Conservation (phyloP, 2,888 invertebrate genomes). For the Schizotus pectinicornis region DNA sequence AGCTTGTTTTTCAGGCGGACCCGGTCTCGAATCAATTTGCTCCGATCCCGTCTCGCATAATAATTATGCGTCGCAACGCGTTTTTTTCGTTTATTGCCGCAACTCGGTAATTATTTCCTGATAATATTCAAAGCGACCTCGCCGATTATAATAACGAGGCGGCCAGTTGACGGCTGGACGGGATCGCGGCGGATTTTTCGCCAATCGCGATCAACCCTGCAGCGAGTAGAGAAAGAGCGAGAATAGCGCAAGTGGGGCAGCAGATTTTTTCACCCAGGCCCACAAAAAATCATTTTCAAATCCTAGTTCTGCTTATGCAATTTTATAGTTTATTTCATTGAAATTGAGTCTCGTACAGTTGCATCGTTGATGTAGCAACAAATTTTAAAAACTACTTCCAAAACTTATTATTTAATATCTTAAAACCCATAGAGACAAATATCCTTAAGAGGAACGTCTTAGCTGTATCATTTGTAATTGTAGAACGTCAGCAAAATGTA, state of each 20-base stretch:
- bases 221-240: neutral
- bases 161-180: neutral
- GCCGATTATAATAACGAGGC: slow-evolving; percentile 33
- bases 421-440: too few species aligned
- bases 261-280: too few species aligned
- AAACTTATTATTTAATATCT: too few species aligned
- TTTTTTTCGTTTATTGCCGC: slow-evolving; percentile 19
- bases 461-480: too few species aligned
- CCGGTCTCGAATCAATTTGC: slow-evolving; percentile 36
- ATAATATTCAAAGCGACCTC: slow-evolving; percentile 23
- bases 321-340: too few species aligned
- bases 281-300: too few species aligned
- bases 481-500: too few species aligned
- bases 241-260: neutral
- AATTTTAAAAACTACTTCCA: too few species aligned
- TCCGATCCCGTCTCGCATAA: slow-evolving; percentile 23
- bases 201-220: neutral
- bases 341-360: too few species aligned
- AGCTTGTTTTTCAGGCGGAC: slow-evolving; percentile 35
- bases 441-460: too few species aligned
- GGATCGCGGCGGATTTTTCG: neutral
- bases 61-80: slow-evolving; percentile 23
- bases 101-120: slow-evolving; percentile 12
- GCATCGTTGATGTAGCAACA: too few species aligned
- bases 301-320: too few species aligned